Conservation (phyloP, 2,113 vertebrate species). For the Carollia perspicillata region DNA sequence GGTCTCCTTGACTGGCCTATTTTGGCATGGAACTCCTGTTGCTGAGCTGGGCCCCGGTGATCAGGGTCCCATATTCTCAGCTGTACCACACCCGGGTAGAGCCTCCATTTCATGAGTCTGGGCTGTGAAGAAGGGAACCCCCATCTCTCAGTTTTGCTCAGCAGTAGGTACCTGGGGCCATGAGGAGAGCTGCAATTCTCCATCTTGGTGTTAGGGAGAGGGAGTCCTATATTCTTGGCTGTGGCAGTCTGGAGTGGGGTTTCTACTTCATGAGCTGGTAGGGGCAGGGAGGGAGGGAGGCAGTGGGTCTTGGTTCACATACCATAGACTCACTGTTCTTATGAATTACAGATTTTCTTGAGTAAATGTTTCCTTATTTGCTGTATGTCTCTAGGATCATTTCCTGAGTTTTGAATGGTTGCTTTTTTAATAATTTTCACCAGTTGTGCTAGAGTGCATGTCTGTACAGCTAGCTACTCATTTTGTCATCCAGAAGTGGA, state of each 20-base stretch:
- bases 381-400: background rate
- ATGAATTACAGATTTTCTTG: background rate
- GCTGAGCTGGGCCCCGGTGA: background rate
- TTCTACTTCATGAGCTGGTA: background rate
- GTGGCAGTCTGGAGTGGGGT: background rate
- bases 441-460: background rate
- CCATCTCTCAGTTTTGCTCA: background rate
- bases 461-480: background rate
- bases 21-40: background rate
- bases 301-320: background rate
- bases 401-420: background rate
- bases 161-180: background rate
- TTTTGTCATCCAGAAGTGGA: background rate
- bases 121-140: background rate
- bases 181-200: background rate
- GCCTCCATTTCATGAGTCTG: background rate
- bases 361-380: background rate
- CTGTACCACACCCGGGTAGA: background rate
- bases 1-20: background rate
- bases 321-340: background rate
- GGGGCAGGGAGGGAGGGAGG: too few relatives aligned
- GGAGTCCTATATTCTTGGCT: background rate
- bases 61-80: background rate
- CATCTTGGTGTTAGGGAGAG: background rate
- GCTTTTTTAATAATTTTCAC: background rate